Percentiles rank a stretch among this genome's conserved stretches.
Evolutionary conservation across 2,797 vertebrate species (phyloP).

Genomic region (Orestias chungarensis): DNA sequence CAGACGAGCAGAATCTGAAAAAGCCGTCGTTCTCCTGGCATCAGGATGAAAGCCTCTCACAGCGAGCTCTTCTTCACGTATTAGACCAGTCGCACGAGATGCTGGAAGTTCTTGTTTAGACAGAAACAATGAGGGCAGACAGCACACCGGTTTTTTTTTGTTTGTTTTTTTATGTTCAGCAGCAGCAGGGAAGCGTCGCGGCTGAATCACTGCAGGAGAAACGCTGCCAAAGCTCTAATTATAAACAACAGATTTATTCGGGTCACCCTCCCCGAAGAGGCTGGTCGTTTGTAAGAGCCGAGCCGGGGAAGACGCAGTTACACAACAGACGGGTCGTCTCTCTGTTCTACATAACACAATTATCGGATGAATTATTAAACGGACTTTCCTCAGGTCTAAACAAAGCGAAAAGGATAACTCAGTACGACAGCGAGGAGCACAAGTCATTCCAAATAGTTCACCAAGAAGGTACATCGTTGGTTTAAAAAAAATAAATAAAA

Average conservation of each 20-base stretch:
- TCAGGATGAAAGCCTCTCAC: conserved; percentile 27
- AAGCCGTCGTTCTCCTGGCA: neutral
- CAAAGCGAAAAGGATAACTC: neutral
- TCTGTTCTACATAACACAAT: conserved; percentile 36
- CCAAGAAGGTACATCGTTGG: neutral
- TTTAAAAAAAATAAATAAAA: no score
- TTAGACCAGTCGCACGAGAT: conserved; percentile 41
- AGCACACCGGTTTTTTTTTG: conserved; percentile 12
- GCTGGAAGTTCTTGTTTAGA: conserved; percentile 23
- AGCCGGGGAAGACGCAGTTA: conserved; percentile 47
- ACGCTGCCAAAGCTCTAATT: conserved; percentile 63
- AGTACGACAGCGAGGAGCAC: neutral
- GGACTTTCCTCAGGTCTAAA: conserved; percentile 10
- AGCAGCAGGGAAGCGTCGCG: conserved; percentile 43
- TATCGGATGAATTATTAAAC: conserved; percentile 42
- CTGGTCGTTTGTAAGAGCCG: conserved; percentile 55
- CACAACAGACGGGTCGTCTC: conserved; percentile 40
- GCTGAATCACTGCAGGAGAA: conserved; percentile 57
- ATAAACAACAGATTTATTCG: conserved; percentile 65
- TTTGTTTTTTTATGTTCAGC: conserved; percentile 35
- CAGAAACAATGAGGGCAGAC: conserved; percentile 43
- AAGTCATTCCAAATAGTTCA: neutral
- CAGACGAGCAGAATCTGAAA: conserved; percentile 15
- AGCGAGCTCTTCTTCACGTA: conserved; percentile 23
- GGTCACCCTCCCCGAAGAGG: conserved; percentile 64